phyloP scores from a whole-genome alignment of 1,140 invertebrate genomes.

The Drosophila serrata region DNA sequence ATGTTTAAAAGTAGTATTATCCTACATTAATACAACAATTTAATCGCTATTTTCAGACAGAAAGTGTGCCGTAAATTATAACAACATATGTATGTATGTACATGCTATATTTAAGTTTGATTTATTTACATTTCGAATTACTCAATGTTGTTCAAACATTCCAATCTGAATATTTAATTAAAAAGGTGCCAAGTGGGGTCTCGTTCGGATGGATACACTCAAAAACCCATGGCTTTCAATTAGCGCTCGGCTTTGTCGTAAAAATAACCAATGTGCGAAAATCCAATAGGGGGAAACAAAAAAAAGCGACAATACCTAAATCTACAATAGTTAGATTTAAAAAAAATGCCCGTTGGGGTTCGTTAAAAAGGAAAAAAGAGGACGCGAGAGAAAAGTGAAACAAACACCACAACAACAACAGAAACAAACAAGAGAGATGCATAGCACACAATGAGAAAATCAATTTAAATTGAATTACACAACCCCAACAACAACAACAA shows the following conservation, averaged over 20 bases:
- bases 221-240: conserved; percentile 16
- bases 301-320: conserved; percentile 14
- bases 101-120: neutral
- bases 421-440: conserved; percentile 10
- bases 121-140: conserved; percentile 19
- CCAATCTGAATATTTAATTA: conserved; percentile 10
- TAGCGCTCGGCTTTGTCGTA: conserved; percentile 17
- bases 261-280: conserved; percentile 36
- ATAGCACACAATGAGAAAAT: conserved; percentile 50
- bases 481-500: conserved; percentile 50
- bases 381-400: conserved; percentile 44
- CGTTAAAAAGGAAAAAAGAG: conserved; percentile 32
- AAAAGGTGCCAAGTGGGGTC: conserved; percentile 7
- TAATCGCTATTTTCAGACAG: neutral
- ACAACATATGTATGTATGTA: too few species aligned
- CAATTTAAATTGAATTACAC: conserved; percentile 81
- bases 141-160: conserved; percentile 15
- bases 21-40: neutral
- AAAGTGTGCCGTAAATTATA: neutral
- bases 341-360: conserved; percentile 29
- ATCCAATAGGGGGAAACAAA: conserved; percentile 6
- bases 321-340: conserved; percentile 30
- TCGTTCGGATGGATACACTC: neutral
- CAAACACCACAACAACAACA: conserved; percentile 20
- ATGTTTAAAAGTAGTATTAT: neutral